Evolutionary conservation across 2,797 vertebrate genomes (phyloP), one percentile per base, ranked within the genome.

Genomic region (Taenioides sp.): DNA sequence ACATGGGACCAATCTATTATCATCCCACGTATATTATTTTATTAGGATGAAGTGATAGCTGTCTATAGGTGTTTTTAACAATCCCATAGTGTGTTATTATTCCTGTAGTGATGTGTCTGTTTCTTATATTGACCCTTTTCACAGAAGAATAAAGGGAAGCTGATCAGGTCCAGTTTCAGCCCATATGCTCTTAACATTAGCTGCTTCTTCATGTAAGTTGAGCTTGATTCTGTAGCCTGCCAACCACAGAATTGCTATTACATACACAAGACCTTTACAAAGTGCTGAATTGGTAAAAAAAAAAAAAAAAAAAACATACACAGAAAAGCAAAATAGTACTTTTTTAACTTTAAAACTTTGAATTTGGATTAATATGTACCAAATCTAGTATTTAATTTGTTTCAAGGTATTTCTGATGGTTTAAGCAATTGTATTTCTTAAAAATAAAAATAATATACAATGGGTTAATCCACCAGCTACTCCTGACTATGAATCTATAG

Each of bases 111-210:
- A 86, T 81, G 62, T 72, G 74, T 76, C 81, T 85, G 84, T 73
- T 86, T 80, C 84, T 88, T 64, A 88, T 81, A 85, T 83, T 84
- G 84, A 89, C 86, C 86, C 84, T 87, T 79, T 77, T 37, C 37
- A 83, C 84, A 78, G 80, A 23, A 3, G 57, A 69, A 64, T 57
- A 75, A 59, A 40, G 83, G 76, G 78, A 86, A 83, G 75, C 77
- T 74, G 78, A 80, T 78, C 80, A 31, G 86, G 61, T 89, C 76
- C 86, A 71, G 69, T 86, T 85, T 82, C 84, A 84, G 69, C 90
- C 91, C 91, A 91, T 90, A 86, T 91, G 89, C 83, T 93, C 84
- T 85, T 86, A 76, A 90, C 90, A 92, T 92, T 91, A 88, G 85
- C 72, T 37, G 79, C 77, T 86, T 57, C 82, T 74, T 80, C 5